Base-by-base conservation (phyloP, 2,797 vertebrate species). In the Caiman crocodilus region DNA sequence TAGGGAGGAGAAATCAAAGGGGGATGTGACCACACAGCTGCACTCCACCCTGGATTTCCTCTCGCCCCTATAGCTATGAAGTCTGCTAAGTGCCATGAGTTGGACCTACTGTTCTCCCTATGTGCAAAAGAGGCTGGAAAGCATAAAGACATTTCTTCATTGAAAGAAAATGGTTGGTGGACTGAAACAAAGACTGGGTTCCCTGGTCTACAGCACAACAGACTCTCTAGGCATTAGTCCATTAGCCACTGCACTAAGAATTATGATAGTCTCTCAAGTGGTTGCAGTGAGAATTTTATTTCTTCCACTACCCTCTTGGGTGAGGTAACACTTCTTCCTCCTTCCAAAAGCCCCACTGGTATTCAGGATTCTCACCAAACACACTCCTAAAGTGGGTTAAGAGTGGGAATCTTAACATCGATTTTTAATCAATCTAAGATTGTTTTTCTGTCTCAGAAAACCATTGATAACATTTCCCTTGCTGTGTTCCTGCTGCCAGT, bases 131-230 rank as follows among this genome's bases (percentile, higher is more conserved):
- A 32, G 67, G 10, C 88, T 84, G 63, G 15, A 1, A 16, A 56
- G 17, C n/a, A 88, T 81, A 79, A 59, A 67, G n/a, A 67, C 74
- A 28, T 77, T 87, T 67, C 88, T 92, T 91, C 30, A 85, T 71
- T 65, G 75, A 25, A 32, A 82, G 82, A 84, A 94, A 88, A 89
- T 82, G 89, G 80, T 83, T 71, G 60, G 23, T 69, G n/a, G 57
- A 32, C 83, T 88, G 75, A 88, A 94, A 85, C 59, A 85, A 63
- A 81, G 77, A 32, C 0, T 71, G 65, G 55, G 30, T 71, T 7
- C 11, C 73, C 26, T 59, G 15, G 12, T 57, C 57, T 81, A 71
- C 8, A 71, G 67, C 32, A 71, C 21, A 42, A 25, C 12, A 61
- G 60, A 21, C 35, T 79, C 59, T 73, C 12, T 15, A 80, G 69